phyloP scores from a whole-genome alignment of 1,140 invertebrate genomes.

The Helicoverpa zea region DNA sequence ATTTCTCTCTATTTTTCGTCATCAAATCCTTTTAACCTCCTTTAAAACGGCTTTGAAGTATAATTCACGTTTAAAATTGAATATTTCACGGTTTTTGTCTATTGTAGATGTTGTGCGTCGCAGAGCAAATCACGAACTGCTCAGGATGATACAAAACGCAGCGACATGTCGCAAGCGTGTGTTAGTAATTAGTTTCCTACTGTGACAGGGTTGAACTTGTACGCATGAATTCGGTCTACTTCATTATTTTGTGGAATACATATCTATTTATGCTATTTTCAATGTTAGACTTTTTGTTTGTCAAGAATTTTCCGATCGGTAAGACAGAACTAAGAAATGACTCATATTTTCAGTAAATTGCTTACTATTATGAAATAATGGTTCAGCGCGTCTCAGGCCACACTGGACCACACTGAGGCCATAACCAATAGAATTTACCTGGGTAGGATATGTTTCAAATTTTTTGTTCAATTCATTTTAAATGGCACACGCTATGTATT shows the following conservation, averaged over 20 bases:
- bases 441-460: too few relatives aligned
- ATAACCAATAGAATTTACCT: too few relatives aligned
- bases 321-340: not conserved
- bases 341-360: not conserved
- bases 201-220: conserved; percentile 59
- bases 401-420: too few relatives aligned
- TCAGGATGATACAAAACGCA: conserved; percentile 47
- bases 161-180: conserved; percentile 57
- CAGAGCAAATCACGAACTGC: conserved; percentile 66
- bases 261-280: not conserved
- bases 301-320: not conserved
- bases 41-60: conserved; percentile 1
- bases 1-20: conserved; percentile 81
- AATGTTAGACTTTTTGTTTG: not conserved
- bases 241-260: not conserved
- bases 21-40: conserved; percentile 55
- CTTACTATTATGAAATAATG: conserved; percentile 7
- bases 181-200: conserved; percentile 74
- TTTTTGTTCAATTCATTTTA: not conserved
- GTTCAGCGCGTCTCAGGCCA: too few relatives aligned
- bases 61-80: not conserved
- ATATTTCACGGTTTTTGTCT: conserved; percentile 4
- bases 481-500: not conserved
- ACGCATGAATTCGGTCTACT: not conserved
- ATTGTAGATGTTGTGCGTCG: conserved; percentile 59